Conservation (phyloP, 2,797 vertebrate species). For the Agapornis canus region DNA sequence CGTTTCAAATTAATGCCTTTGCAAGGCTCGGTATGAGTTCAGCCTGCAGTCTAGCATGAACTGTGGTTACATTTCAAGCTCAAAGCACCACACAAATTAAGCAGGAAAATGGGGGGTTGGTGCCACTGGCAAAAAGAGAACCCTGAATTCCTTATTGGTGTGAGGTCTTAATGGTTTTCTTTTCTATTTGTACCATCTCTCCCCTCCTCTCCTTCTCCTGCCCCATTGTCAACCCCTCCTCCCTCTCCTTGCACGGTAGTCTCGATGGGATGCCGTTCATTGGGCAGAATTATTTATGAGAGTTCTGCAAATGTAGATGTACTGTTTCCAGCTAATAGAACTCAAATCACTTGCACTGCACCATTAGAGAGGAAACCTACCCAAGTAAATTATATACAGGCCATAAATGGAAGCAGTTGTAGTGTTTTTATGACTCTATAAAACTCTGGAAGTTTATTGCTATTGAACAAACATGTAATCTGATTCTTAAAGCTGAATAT, state of each 20-base stretch:
- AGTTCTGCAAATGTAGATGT: slow-evolving; percentile 72
- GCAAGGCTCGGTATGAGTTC: neutral
- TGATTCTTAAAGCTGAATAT: slow-evolving; percentile 65
- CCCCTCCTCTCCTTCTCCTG: neutral
- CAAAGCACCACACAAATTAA: neutral
- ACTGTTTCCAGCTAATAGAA: slow-evolving; percentile 73
- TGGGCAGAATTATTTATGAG: slow-evolving; percentile 64
- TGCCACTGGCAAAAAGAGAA: neutral
- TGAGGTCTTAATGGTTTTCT: neutral
- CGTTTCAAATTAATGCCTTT: neutral
- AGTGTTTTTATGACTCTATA: slow-evolving; percentile 76
- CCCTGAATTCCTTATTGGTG: neutral
- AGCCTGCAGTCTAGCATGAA: neutral
- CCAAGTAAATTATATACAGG: slow-evolving; percentile 62
- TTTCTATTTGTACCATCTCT: neutral
- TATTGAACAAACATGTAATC: slow-evolving; percentile 77
- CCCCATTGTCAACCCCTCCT: neutral
- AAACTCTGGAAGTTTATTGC: slow-evolving; percentile 77
- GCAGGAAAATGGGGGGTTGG: neutral
- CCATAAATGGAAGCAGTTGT: slow-evolving; percentile 72
- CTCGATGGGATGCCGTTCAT: neutral
- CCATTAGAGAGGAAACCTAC: slow-evolving; percentile 75
- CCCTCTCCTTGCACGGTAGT: neutral
- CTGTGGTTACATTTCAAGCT: slow-evolving; percentile 14
- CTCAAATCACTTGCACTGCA: slow-evolving; percentile 66